Base-by-base conservation (phyloP, 2,113 vertebrate species). In the Ochotona princeps region DNA sequence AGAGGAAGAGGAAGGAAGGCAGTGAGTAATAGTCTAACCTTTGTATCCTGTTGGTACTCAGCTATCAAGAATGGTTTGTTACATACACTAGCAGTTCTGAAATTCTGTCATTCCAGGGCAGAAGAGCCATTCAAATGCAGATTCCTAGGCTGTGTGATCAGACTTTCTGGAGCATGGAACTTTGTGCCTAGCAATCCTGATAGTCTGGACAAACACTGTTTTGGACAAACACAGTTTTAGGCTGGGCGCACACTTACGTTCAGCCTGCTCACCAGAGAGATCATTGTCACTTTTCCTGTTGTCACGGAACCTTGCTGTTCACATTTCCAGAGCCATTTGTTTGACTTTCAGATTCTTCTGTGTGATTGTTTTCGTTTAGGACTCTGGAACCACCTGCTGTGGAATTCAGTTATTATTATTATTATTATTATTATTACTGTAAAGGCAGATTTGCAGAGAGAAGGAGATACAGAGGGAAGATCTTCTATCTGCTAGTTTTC, bases 331-430 rank as follows among this genome's bases (percentile, higher is more conserved):
- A 65, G 69, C 65, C 74, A 54, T 63, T 65, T 84, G 69, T 76
- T 69, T 87, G 28, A 84, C 57, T 57, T 86, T 85, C 28, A 87
- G 0, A 73, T 83, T 87, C 57, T 85, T 85, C 25, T 18, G 18
- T 49, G 51, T 65, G 30, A 73, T 81, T 89, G 25, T 80, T 93
- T 92, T 84, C 38, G 82, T 90, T 92, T 93, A 87, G 28, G 23
- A 49, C 85, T 67, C 67, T 91, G 18, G 88, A 91, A 78, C 78
- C 44, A 83, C 63, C 20, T 92, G 30, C 13, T 65, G 32, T 85
- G 70, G 76, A 93, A 75, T 91, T 90, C 82, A 35, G 70, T 38
- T 44, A 44, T 3, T 44, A 44, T 44, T 44, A 44, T 38, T 44
- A 44, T 3, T 44, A 44, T 44, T 44, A 44, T 44, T 44, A 44